Conservation (phyloP, 2,113 vertebrate genomes). For the Spilogale gracilis region DNA sequence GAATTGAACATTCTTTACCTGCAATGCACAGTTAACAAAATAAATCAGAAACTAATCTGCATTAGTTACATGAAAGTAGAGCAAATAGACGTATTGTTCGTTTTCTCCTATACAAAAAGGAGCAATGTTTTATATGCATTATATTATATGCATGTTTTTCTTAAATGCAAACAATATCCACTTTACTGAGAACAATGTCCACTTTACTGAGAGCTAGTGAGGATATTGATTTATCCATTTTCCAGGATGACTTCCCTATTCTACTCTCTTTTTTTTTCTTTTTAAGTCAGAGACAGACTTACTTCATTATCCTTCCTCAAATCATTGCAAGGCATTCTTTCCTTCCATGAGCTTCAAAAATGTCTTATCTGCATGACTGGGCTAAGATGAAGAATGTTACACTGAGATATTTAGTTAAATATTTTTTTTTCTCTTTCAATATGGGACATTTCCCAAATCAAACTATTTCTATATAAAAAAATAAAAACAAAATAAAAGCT, state of each 20-base stretch:
- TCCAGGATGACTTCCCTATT: slow-evolving; percentile 86
- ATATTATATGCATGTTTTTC: not conserved
- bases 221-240: slow-evolving; percentile 77
- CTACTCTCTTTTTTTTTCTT: slow-evolving; percentile 84
- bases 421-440: slow-evolving; percentile 65
- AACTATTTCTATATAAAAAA: slow-evolving; percentile 24
- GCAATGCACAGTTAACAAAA: not conserved
- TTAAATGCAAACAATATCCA: not conserved
- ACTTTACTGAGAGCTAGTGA: not conserved
- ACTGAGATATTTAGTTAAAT: slow-evolving; percentile 68
- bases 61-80: not conserved
- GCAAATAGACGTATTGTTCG: rapidly evolving
- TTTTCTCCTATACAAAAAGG: not conserved
- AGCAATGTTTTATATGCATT: not conserved
- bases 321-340: slow-evolving; percentile 82
- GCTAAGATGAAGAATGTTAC: slow-evolving; percentile 70
- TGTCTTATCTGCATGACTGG: slow-evolving; percentile 71
- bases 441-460: slow-evolving; percentile 78
- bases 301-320: slow-evolving; percentile 87
- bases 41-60: not conserved
- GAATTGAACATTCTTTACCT: not conserved
- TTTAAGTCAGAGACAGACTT: slow-evolving; percentile 86
- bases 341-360: slow-evolving; percentile 77
- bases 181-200: not conserved
- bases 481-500: not conserved